Conservation (phyloP, 37 sponge, comb jelly and placozoan species). For the Cliona cf. orientalis region DNA sequence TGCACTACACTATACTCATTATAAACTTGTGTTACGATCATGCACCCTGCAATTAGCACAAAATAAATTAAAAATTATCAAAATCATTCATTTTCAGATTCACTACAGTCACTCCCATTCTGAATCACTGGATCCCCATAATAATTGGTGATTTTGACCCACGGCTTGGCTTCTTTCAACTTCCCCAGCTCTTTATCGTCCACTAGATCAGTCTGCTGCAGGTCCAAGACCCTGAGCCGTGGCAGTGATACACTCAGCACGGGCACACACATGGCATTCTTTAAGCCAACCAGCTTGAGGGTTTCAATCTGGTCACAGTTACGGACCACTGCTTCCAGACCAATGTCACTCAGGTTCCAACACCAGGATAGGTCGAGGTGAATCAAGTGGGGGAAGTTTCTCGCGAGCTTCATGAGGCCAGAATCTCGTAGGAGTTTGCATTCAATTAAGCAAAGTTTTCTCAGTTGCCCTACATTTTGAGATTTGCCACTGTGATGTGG, state of each 20-base stretch:
- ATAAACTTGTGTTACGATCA: no score
- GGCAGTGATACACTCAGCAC: not conserved
- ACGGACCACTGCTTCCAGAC: not conserved
- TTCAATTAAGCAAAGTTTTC: constrained; percentile 1
- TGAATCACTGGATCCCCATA: no score
- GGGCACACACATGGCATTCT: not conserved
- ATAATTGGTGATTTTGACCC: constrained; percentile 4
- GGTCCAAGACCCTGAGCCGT: not conserved
- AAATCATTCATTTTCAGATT: no score
- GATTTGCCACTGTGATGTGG: not conserved
- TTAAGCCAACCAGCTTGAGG: constrained; percentile 29
- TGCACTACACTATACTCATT: no score
- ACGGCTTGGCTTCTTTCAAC: constrained; percentile 9
- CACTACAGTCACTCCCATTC: no score
- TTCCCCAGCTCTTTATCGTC: constrained; percentile 2
- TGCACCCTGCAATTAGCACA: no score
- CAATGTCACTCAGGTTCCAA: constrained; percentile 14
- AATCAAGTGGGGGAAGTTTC: not conserved
- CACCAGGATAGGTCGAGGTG: constrained; percentile 42
- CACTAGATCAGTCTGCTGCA: constrained; percentile 13
- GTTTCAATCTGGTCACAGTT: not conserved
- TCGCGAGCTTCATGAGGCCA: not conserved
- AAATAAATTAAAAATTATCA: no score
- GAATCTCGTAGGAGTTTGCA: constrained; percentile 6
- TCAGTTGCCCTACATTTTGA: no score